Conservation (phyloP, 2,113 vertebrate genomes). For the Calyptommatus sinebrachiatus region DNA sequence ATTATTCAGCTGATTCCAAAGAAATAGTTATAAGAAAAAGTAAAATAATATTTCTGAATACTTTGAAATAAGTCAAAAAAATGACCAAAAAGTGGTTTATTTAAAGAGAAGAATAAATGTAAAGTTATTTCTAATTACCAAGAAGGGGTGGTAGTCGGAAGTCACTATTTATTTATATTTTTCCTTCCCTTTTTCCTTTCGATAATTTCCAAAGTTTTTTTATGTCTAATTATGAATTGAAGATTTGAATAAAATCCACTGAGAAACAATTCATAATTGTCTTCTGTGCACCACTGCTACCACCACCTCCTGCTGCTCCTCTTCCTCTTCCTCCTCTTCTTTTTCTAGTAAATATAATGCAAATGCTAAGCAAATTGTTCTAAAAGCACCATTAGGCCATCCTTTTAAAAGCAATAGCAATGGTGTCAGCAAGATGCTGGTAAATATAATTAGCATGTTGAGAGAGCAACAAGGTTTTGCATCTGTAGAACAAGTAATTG, state of each 20-base stretch:
- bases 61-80: too few relatives aligned
- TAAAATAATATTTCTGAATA: conserved; percentile 47
- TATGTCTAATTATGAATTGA: too few relatives aligned
- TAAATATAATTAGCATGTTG: conserved; percentile 13
- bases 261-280: conserved; percentile 41
- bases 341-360: conserved; percentile 28
- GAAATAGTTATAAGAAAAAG: conserved; percentile 37
- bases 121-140: too few relatives aligned
- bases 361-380: conserved; percentile 50
- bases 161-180: too few relatives aligned
- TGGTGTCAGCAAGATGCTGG: conserved; percentile 14
- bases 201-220: too few relatives aligned
- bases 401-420: conserved; percentile 36
- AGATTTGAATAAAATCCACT: background rate
- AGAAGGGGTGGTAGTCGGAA: too few relatives aligned
- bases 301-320: too few relatives aligned
- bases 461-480: background rate
- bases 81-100: too few relatives aligned
- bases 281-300: conserved; percentile 17
- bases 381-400: conserved; percentile 23
- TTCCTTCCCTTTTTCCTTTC: too few relatives aligned
- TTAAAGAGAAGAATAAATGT: too few relatives aligned
- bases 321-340: too few relatives aligned
- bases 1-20: conserved; percentile 17
- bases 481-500: conserved; percentile 26